phyloP scores from a whole-genome alignment of 2,888 invertebrate genomes.

The Ichneumoninae sp. region DNA sequence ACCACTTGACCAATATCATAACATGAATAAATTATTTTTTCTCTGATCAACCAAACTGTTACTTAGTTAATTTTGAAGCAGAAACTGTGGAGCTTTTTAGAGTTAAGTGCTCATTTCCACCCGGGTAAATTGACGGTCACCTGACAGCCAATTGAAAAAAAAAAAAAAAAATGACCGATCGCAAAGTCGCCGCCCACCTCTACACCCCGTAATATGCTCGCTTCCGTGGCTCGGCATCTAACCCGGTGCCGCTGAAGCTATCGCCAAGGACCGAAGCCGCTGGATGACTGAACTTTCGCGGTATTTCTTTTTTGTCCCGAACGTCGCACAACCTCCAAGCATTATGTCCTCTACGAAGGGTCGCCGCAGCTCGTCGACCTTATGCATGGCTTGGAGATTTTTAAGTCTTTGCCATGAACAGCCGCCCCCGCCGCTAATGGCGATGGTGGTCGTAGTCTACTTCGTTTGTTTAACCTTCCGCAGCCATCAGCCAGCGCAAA shows the following conservation, averaged over 20 bases:
- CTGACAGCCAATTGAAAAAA: too few species aligned
- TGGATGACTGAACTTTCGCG: background rate
- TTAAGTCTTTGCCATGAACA: constrained; percentile 10
- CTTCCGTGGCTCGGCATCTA: too few species aligned
- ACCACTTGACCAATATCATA: too few species aligned
- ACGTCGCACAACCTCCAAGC: background rate
- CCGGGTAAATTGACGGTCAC: too few species aligned
- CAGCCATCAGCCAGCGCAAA: constrained; percentile 30
- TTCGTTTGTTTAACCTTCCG: constrained; percentile 21
- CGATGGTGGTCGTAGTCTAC: constrained; percentile 6
- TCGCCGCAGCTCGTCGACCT: constrained; percentile 68
- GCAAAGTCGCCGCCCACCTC: too few species aligned
- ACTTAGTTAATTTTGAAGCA: too few species aligned
- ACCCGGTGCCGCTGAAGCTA: background rate
- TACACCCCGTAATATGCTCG: too few species aligned
- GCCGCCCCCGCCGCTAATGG: background rate
- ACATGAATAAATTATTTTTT: too few species aligned
- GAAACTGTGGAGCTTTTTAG: too few species aligned
- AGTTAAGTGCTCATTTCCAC: too few species aligned
- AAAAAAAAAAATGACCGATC: too few species aligned
- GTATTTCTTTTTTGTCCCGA: constrained; percentile 6
- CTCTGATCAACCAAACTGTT: too few species aligned
- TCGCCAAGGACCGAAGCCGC: background rate
- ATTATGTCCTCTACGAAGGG: background rate
- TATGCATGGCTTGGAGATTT: constrained; percentile 66